Percentiles rank a stretch among this genome's conserved stretches.
Evolutionary conservation across 2,888 invertebrate species (phyloP).

Genomic region (Charanyca ferruginea): DNA sequence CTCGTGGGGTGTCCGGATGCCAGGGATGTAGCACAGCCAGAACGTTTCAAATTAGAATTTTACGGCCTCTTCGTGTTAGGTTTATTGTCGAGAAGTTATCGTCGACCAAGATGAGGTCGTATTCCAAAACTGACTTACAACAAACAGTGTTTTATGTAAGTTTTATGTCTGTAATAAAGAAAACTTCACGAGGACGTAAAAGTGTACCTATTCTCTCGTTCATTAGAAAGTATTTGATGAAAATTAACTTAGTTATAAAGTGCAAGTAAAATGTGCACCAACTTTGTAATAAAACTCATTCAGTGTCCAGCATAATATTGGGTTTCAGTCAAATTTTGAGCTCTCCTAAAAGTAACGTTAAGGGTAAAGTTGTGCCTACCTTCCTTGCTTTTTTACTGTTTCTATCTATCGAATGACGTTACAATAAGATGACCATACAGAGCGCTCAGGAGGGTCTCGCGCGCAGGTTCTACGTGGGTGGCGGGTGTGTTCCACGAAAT

Average conservation of each 20-base stretch:
- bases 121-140: slow-evolving; percentile 89
- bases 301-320: not conserved
- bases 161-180: slow-evolving; percentile 86
- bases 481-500: slow-evolving; percentile 87
- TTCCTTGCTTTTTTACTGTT: slow-evolving; percentile 36
- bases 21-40: slow-evolving; percentile 66
- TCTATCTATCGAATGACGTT: slow-evolving; percentile 68
- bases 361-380: slow-evolving; percentile 3
- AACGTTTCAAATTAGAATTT: slow-evolving; percentile 88
- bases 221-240: slow-evolving; percentile 53
- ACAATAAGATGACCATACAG: slow-evolving; percentile 72
- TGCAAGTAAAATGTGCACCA: not conserved
- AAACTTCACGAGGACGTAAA: slow-evolving; percentile 73
- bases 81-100: slow-evolving; percentile 89
- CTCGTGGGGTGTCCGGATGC: slow-evolving; percentile 64
- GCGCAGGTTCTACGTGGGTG: slow-evolving; percentile 84
- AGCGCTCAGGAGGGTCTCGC: slow-evolving; percentile 70
- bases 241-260: slow-evolving; percentile 30
- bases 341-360: not conserved
- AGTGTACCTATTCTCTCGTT: slow-evolving; percentile 60
- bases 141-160: slow-evolving; percentile 87
- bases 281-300: not conserved
- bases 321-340: not conserved
- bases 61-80: slow-evolving; percentile 90
- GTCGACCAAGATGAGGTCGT: slow-evolving; percentile 88